Conservation (phyloP, 2,113 vertebrate genomes). For the Recurvirostra avosetta region DNA sequence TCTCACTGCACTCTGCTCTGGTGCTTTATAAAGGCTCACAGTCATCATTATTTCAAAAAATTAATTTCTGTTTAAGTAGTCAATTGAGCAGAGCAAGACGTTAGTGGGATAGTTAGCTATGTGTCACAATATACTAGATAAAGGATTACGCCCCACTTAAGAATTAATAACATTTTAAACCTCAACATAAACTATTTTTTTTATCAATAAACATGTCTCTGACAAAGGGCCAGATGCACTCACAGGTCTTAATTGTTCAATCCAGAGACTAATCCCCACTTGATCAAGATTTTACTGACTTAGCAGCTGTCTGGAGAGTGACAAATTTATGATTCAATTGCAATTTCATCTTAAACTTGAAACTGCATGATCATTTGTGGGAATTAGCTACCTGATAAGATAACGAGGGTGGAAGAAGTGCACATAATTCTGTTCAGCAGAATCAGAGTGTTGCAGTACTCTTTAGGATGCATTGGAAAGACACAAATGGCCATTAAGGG, state of each 20-base stretch:
- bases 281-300: conserved; percentile 74
- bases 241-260: conserved; percentile 63
- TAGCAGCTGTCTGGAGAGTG: conserved; percentile 72
- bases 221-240: conserved; percentile 38
- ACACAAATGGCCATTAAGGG: conserved; percentile 81
- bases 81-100: not conserved
- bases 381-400: conserved; percentile 81
- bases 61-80: conserved; percentile 37
- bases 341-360: conserved; percentile 66
- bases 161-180: conserved; percentile 56
- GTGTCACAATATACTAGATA: conserved; percentile 36
- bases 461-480: conserved; percentile 57
- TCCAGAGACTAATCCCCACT: conserved; percentile 64
- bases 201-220: conserved; percentile 65
- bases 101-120: not conserved
- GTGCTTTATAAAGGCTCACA: not conserved
- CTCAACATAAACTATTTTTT: conserved; percentile 65
- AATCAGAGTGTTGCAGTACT: conserved; percentile 61
- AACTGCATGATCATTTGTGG: conserved; percentile 76
- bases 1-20: not conserved
- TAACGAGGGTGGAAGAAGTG: conserved; percentile 51
- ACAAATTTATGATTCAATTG: conserved; percentile 78
- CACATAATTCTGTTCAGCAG: conserved; percentile 62
- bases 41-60: conserved; percentile 3
- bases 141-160: conserved; percentile 66